phyloP scores from a whole-genome alignment of 2,888 invertebrate genomes.

The Tiliacea citrago region DNA sequence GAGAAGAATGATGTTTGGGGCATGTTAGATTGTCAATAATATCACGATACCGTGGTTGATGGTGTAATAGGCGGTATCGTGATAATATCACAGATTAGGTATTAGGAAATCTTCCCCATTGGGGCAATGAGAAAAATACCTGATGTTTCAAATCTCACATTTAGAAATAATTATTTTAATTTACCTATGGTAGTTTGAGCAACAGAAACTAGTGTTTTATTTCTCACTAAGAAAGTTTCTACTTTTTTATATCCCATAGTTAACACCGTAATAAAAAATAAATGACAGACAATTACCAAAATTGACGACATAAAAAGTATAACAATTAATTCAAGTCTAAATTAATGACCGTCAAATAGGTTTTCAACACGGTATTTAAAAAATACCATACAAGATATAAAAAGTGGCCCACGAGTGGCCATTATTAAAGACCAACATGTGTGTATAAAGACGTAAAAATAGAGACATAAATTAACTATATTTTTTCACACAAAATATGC shows the following conservation, averaged over 20 bases:
- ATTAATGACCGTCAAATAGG: conserved; percentile 44
- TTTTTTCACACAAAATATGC: conserved; percentile 56
- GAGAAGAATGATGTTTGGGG: neutral
- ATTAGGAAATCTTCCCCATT: too few relatives aligned
- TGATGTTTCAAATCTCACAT: neutral
- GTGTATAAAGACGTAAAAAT: conserved; percentile 58
- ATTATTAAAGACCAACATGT: conserved; percentile 46
- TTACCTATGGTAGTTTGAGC: too few relatives aligned
- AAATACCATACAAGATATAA: conserved; percentile 30
- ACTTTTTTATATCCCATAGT: neutral
- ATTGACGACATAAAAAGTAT: conserved; percentile 8
- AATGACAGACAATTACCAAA: conserved; percentile 27
- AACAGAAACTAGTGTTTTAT: neutral
- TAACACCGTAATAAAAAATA: conserved; percentile 6
- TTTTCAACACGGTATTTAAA: conserved; percentile 36
- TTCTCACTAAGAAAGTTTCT: neutral
- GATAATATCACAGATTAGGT: too few relatives aligned
- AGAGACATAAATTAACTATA: conserved; percentile 59
- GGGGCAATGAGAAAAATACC: neutral
- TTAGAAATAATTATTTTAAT: neutral
- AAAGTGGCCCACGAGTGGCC: conserved; percentile 27
- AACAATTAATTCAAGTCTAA: conserved; percentile 43
- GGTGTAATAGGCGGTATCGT: too few relatives aligned
- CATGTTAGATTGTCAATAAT: too few relatives aligned
- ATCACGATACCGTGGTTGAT: too few relatives aligned